These are phyloP conservation scores for Drosophila lowei DNA, from an alignment of 1,140 invertebrate genomes.

Conservation along the genomic window DNA sequence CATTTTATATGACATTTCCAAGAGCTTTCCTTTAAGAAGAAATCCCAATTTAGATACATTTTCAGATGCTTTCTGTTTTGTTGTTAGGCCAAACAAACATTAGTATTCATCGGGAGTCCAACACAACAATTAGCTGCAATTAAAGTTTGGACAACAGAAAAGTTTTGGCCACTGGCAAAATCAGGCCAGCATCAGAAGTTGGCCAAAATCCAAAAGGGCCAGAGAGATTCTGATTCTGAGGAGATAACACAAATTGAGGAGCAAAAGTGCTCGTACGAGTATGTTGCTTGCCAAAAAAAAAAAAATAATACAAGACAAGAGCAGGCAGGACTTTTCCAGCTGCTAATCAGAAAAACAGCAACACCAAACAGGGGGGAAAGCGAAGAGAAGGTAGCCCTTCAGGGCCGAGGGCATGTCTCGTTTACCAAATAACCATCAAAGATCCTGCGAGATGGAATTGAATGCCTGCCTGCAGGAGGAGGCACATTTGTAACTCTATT, in stretches of 20 bases:
- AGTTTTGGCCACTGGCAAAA: constrained; percentile 39
- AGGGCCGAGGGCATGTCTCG: constrained; percentile 8
- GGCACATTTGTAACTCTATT: no score
- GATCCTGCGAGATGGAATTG: background rate
- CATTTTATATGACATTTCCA: no score
- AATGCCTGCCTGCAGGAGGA: background rate
- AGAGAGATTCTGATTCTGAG: background rate
- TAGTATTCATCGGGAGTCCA: constrained; percentile 42
- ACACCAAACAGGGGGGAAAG: background rate
- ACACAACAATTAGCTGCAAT: constrained; percentile 70
- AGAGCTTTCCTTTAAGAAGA: no score
- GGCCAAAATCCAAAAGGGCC: constrained; percentile 12
- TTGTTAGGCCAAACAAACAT: constrained; percentile 2
- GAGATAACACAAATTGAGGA: constrained; percentile 5
- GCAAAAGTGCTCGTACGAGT: background rate
- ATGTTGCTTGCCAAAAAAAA: constrained; percentile 25
- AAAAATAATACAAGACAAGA: background rate
- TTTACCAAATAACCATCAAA: constrained; percentile 23
- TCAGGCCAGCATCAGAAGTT: constrained; percentile 19
- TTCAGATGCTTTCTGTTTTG: no score
- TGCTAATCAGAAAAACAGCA: constrained; percentile 28
- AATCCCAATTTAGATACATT: no score
- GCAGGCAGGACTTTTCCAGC: background rate
- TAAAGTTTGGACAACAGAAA: constrained; percentile 50
- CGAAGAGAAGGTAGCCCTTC: background rate